Conservation (phyloP, 2,113 vertebrate genomes). For the Synodontis membranacea region DNA sequence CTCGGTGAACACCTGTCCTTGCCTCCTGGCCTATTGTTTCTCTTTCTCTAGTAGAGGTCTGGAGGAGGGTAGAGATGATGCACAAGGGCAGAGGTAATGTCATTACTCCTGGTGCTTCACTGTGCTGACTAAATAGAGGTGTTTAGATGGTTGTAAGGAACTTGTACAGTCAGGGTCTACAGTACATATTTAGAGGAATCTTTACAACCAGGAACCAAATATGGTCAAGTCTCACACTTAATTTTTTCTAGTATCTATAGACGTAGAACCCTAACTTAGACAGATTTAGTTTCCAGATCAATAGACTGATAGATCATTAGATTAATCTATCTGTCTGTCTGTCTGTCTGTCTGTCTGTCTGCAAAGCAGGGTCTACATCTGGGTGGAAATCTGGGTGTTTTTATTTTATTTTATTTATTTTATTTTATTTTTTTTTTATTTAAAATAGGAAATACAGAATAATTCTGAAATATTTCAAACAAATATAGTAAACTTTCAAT, state of each 20-base stretch:
- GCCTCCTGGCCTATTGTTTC: slow-evolving; percentile 42
- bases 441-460: neutral
- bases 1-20: slow-evolving; percentile 25
- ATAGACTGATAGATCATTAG: neutral
- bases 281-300: neutral
- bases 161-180: slow-evolving; percentile 9
- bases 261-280: neutral
- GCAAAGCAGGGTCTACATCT: no score
- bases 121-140: slow-evolving; percentile 42
- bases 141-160: slow-evolving; percentile 22
- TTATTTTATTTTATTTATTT: neutral
- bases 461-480: neutral
- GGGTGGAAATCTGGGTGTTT: neutral
- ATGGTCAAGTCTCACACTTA: neutral
- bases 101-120: slow-evolving; percentile 44
- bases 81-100: no score
- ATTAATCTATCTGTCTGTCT: neutral
- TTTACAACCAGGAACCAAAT: neutral
- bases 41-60: slow-evolving; percentile 67
- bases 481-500: neutral
- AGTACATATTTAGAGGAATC: neutral
- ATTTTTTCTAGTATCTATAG: neutral
- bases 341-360: neutral
- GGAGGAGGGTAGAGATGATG: slow-evolving; percentile 55
- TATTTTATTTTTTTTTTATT: neutral